phyloP scores from a whole-genome alignment of 2,888 invertebrate species.

The Griposia aprilina region DNA sequence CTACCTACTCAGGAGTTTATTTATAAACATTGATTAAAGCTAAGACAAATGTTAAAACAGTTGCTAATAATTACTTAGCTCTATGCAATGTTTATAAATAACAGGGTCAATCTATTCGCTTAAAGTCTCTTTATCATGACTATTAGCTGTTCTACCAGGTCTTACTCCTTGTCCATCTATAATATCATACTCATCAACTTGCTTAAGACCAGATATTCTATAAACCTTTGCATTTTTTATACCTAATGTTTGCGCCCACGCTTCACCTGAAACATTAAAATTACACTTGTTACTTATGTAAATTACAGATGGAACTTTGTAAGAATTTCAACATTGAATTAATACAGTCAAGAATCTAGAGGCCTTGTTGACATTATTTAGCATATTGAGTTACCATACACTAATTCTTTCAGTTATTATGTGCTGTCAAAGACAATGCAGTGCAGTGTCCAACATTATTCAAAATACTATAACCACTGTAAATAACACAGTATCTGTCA shows the following conservation, averaged over 20 bases:
- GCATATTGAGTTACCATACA: neutral
- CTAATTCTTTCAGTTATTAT: neutral
- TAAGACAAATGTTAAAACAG: neutral
- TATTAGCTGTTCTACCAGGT: conserved; percentile 7
- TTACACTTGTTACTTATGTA: neutral
- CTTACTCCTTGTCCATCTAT: conserved; percentile 80
- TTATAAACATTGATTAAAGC: neutral
- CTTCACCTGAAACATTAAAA: conserved; percentile 84
- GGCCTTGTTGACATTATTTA: neutral
- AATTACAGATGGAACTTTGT: neutral
- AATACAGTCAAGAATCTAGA: neutral
- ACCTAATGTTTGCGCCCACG: conserved; percentile 90
- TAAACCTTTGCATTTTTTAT: conserved; percentile 90
- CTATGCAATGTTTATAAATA: neutral
- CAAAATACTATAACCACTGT: neutral
- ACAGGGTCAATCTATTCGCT: conserved; percentile 14
- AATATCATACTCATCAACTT: conserved; percentile 87
- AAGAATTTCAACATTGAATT: too few relatives aligned
- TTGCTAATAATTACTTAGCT: neutral
- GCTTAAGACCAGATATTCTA: conserved; percentile 88
- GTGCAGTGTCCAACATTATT: neutral
- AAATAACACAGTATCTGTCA: neutral
- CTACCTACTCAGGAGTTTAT: neutral
- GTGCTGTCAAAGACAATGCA: too few relatives aligned
- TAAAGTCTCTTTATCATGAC: conserved; percentile 34